Base-by-base conservation (phyloP, 2,888 invertebrate species). In the Hyposoter didymator region DNA sequence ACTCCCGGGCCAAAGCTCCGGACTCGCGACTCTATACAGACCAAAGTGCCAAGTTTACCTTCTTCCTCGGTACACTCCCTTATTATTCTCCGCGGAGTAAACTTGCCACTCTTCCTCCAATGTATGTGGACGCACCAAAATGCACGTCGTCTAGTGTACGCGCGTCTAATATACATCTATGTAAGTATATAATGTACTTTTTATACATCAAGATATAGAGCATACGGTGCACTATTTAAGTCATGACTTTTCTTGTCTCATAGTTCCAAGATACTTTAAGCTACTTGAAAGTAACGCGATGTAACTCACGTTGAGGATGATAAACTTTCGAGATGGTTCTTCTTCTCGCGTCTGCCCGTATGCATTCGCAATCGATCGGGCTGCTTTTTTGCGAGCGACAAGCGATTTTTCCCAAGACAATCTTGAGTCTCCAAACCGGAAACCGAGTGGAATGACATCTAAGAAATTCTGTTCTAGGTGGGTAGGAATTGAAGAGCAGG, bases 11-110 rank as follows among this genome's bases (percentile, higher is more conserved):
- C 67, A 74, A 78, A 82, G 66, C 45, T 73, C 35, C 28, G 74
- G 32, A 7, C 17, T n/a, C 78, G 28, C 28, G 32, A 10, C 12
- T n/a, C 66, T 47, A 45, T 62, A 49, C 66, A 75, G 79, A 66
- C 81, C 84, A 86, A 84, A 87, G 84, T 87, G 84, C 84, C 84
- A 87, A 87, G 87, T 87, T 87, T 87, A 86, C 86, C 86, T 81
- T 78, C 66, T 79, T 85, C 84, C 35, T 43, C 32, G 66, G 69
- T 76, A 75, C 83, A n/a, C n/a, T 80, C 83, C 76, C 83, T 86
- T 87, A 86, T 87, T 87, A 87, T 87, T 87, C 87, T 87, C 84
- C 67, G 73, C 78, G 59, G 72, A 87, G 85, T 86, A 87, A 86
- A 87, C 87, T 87, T 87, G 74, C 82, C 83, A 87, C 86, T 87